These are phyloP conservation scores for Laspeyria flexula DNA, from an alignment of 2,888 invertebrate species.

Conservation along the genomic window DNA sequence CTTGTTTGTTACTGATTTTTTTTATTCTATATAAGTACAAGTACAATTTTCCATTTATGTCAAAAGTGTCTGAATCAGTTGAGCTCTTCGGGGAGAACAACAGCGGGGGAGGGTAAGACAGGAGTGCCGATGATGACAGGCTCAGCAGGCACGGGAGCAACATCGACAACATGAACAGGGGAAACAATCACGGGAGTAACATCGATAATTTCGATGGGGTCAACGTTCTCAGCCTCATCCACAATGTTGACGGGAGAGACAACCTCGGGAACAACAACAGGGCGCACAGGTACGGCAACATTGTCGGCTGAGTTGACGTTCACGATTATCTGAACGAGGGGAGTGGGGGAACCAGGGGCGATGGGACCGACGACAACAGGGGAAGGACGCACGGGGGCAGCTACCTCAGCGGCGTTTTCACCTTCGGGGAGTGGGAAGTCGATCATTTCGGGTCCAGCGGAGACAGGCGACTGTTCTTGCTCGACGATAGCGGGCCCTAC, in stretches of 20 bases:
- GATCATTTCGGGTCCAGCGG: slow-evolving; percentile 22
- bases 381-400: slow-evolving; percentile 13
- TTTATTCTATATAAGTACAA: too few species aligned
- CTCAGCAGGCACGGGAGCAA: not conserved
- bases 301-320: slow-evolving; percentile 44
- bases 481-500: slow-evolving; percentile 20
- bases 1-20: too few species aligned
- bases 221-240: not conserved
- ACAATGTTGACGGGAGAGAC: not conserved
- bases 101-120: slow-evolving; percentile 29
- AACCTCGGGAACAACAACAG: not conserved
- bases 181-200: not conserved
- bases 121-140: slow-evolving; percentile 29
- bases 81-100: slow-evolving; percentile 48
- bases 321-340: slow-evolving; percentile 57
- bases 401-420: slow-evolving; percentile 9
- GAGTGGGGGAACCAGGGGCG: slow-evolving; percentile 17
- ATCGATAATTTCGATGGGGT: not conserved
- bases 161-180: not conserved
- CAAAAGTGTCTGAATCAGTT: slow-evolving; percentile 45
- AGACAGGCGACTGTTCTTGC: slow-evolving; percentile 18
- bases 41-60: too few species aligned
- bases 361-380: slow-evolving; percentile 22
- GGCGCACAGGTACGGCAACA: not conserved
- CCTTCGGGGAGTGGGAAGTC: slow-evolving; percentile 16